Percentiles rank a stretch among this genome's conserved stretches.
Evolutionary conservation across 2,888 invertebrate species (phyloP).

Genomic region (Yponomeuta sedellus): DNA sequence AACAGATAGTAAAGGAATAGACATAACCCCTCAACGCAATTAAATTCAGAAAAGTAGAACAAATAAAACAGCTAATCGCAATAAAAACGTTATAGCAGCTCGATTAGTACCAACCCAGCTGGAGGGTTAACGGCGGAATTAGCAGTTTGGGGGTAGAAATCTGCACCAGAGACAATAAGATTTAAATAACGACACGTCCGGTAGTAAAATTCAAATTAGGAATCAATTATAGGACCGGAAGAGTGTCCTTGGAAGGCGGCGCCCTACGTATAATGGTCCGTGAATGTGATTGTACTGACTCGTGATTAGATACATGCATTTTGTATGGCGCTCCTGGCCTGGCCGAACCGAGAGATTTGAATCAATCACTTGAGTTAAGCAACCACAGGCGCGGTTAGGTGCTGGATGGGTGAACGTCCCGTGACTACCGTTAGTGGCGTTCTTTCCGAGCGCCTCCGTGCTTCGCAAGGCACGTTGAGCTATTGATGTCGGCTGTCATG

Average conservation of each 20-base stretch:
- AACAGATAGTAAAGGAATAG: too few relatives aligned
- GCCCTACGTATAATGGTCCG: background rate
- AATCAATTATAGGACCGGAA: conserved; percentile 39
- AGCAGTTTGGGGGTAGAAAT: conserved; percentile 22
- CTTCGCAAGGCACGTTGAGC: too few relatives aligned
- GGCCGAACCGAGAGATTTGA: too few relatives aligned
- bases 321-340: background rate
- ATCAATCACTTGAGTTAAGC: too few relatives aligned
- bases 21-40: background rate
- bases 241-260: conserved; percentile 9
- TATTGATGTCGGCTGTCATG: too few relatives aligned
- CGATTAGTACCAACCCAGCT: conserved; percentile 4
- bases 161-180: conserved; percentile 27
- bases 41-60: conserved; percentile 15
- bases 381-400: too few relatives aligned
- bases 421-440: too few relatives aligned
- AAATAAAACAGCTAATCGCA: conserved; percentile 15
- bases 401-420: too few relatives aligned
- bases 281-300: background rate
- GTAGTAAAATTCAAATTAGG: conserved; percentile 42
- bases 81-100: conserved; percentile 14
- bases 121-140: conserved; percentile 19
- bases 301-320: background rate
- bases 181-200: conserved; percentile 40
- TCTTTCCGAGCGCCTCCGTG: too few relatives aligned